These are phyloP conservation scores for Troides aeacus DNA, from an alignment of 2,888 invertebrate genomes.

Conservation along the genomic window DNA sequence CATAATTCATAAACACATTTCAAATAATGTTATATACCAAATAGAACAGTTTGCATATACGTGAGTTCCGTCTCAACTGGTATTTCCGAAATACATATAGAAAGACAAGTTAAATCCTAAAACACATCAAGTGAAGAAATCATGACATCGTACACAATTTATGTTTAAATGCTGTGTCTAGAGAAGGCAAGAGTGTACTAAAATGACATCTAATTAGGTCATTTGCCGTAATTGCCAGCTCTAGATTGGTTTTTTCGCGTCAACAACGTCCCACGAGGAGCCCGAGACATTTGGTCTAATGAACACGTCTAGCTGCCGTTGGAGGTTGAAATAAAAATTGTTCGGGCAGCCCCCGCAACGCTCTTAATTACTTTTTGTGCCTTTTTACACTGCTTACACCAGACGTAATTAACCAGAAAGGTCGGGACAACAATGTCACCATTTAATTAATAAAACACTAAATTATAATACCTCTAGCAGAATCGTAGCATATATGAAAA, in stretches of 20 bases:
- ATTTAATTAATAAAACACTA: slow-evolving; percentile 6
- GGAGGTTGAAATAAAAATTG: slow-evolving; percentile 37
- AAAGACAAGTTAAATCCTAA: background rate
- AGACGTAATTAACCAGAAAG: slow-evolving; percentile 24
- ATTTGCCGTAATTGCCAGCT: slow-evolving; percentile 74
- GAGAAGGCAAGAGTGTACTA: slow-evolving; percentile 32
- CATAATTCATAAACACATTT: too few relatives aligned
- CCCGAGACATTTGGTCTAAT: slow-evolving; percentile 61
- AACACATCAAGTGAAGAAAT: background rate
- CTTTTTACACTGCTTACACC: slow-evolving; percentile 22
- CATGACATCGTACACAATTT: slow-evolving; percentile 31
- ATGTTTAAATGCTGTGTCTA: slow-evolving; percentile 29
- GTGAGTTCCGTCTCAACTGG: background rate
- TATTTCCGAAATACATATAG: background rate
- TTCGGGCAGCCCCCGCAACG: slow-evolving; percentile 35
- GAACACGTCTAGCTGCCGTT: slow-evolving; percentile 54
- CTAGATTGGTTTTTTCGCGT: slow-evolving; percentile 77
- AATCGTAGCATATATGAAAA: background rate
- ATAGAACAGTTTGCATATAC: too few relatives aligned
- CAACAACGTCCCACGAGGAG: slow-evolving; percentile 65
- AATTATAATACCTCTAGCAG: background rate
- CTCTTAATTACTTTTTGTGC: slow-evolving; percentile 35
- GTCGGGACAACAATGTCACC: slow-evolving; percentile 19
- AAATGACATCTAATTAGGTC: slow-evolving; percentile 59
- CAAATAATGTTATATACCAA: too few relatives aligned